phyloP scores from a whole-genome alignment of 2,797 vertebrate genomes.

The Pampus argenteus region DNA sequence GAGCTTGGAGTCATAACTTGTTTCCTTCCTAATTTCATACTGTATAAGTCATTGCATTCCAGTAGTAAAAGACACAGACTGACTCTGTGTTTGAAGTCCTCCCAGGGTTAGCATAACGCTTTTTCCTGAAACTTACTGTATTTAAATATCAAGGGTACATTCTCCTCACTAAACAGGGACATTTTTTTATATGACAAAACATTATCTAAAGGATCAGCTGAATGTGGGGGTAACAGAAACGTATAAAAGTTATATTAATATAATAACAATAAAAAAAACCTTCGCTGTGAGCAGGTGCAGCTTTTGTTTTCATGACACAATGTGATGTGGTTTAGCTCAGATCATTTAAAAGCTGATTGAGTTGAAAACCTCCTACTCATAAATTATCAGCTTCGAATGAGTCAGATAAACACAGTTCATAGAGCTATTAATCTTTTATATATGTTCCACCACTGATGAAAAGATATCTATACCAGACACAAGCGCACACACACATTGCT shows the following conservation, averaged over 20 bases:
- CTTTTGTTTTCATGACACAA: conserved; percentile 15
- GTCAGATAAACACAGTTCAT: conserved; percentile 44
- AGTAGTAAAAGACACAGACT: conserved; percentile 20
- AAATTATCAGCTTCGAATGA: conserved; percentile 50
- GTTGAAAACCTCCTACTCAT: conserved; percentile 32
- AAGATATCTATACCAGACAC: conserved; percentile 45
- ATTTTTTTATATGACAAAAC: conserved; percentile 9
- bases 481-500: conserved; percentile 10
- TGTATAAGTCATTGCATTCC: conserved; percentile 28
- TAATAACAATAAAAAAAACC: not conserved
- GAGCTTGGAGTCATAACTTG: conserved; percentile 1
- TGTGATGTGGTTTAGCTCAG: conserved; percentile 13
- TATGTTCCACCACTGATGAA: conserved; percentile 42
- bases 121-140: conserved; percentile 20
- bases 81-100: conserved; percentile 9
- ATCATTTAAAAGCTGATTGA: conserved; percentile 21
- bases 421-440: conserved; percentile 51
- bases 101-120: too few relatives aligned
- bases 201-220: not conserved
- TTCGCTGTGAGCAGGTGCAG: conserved; percentile 7
- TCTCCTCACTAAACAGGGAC: conserved; percentile 9
- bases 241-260: not conserved
- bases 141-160: conserved; percentile 14
- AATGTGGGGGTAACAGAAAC: not conserved
- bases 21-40: conserved; percentile 8